Percentiles rank a stretch among this genome's conserved stretches.
These are phyloP conservation scores for Bhutanitis thaidina DNA, from an alignment of 2,888 invertebrate species.

Conservation along the genomic window DNA sequence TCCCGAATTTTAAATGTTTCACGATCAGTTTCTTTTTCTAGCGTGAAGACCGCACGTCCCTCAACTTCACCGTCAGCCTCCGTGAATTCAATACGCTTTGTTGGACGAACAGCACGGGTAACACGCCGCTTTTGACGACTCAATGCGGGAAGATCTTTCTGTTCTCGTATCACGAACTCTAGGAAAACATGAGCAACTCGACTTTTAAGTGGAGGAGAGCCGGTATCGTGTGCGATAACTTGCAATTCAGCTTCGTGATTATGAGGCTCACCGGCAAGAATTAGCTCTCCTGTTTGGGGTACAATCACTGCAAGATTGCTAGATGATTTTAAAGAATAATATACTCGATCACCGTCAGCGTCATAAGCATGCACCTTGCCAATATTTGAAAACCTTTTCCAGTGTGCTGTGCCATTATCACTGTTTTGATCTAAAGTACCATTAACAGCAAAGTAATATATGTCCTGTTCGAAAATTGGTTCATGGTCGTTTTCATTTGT, in stretches of 20 bases:
- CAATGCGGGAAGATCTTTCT: slow-evolving; percentile 82
- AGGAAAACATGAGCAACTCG: slow-evolving; percentile 88
- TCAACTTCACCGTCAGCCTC: slow-evolving; percentile 94
- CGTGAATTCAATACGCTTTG: slow-evolving; percentile 94
- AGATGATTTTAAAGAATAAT: slow-evolving; percentile 89
- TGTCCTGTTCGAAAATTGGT: slow-evolving; percentile 88
- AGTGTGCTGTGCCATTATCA: slow-evolving; percentile 81
- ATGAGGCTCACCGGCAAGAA: slow-evolving; percentile 89
- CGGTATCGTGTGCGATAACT: slow-evolving; percentile 91
- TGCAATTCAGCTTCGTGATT: slow-evolving; percentile 84
- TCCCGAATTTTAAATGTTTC: slow-evolving; percentile 96
- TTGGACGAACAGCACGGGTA: slow-evolving; percentile 95
- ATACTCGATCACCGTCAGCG: slow-evolving; percentile 94
- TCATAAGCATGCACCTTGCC: slow-evolving; percentile 93
- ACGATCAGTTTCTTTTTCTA: slow-evolving; percentile 94
- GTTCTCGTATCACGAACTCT: slow-evolving; percentile 83
- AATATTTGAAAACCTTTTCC: slow-evolving; percentile 90
- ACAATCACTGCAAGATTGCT: slow-evolving; percentile 93
- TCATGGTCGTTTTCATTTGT: slow-evolving; percentile 95
- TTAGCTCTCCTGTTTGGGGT: slow-evolving; percentile 94
- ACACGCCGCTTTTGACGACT: slow-evolving; percentile 88
- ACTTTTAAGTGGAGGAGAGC: slow-evolving; percentile 85
- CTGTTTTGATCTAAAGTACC: slow-evolving; percentile 80
- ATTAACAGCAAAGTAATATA: slow-evolving; percentile 88
- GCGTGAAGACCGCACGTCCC: slow-evolving; percentile 91